A percentile compares a stretch with the other conserved stretches of the same genome.
Evolutionary conservation across 2,113 vertebrate genomes (phyloP).

Genomic region (Corythoichthys intestinalis): DNA sequence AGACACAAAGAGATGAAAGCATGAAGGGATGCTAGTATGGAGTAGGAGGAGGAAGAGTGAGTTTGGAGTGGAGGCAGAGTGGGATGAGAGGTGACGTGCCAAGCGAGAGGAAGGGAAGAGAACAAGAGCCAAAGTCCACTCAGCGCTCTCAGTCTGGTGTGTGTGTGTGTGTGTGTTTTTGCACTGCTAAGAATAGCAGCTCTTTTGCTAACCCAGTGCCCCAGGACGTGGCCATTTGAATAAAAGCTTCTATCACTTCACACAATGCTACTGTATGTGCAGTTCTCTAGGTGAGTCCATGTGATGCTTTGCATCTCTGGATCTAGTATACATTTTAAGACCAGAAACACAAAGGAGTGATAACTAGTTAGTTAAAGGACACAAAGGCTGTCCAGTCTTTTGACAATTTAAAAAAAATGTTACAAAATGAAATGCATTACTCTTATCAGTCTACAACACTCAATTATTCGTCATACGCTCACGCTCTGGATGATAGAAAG

Average conservation of each 20-base stretch:
- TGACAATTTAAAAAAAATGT: too few relatives aligned
- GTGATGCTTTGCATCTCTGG: constrained; percentile 1
- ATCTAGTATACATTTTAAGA: not conserved
- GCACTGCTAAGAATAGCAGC: constrained; percentile 66
- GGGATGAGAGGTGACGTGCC: constrained; percentile 60
- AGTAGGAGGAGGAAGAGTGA: constrained; percentile 40
- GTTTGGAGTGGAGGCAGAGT: constrained; percentile 58
- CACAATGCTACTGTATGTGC: constrained; percentile 6
- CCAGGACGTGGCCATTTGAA: constrained; percentile 64
- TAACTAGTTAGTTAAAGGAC: too few relatives aligned
- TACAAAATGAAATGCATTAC: too few relatives aligned
- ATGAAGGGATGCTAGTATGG: constrained; percentile 40
- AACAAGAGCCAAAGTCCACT: constrained; percentile 37
- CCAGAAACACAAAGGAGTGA: not conserved
- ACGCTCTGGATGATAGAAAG: too few relatives aligned
- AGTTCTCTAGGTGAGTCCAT: not conserved
- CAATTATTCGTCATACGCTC: too few relatives aligned
- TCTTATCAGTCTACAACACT: too few relatives aligned
- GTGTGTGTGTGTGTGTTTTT: constrained; percentile 8
- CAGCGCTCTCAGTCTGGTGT: constrained; percentile 25
- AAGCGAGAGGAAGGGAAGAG: constrained; percentile 19
- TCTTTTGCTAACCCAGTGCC: constrained; percentile 66
- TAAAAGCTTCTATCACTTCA: constrained; percentile 62
- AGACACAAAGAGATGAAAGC: constrained; percentile 51
- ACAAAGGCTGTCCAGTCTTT: too few relatives aligned